Percentiles rank a stretch among this genome's conserved stretches.
Evolutionary conservation across 2,113 vertebrate genomes (phyloP).

Genomic region (Eulacestoma nigropectus): DNA sequence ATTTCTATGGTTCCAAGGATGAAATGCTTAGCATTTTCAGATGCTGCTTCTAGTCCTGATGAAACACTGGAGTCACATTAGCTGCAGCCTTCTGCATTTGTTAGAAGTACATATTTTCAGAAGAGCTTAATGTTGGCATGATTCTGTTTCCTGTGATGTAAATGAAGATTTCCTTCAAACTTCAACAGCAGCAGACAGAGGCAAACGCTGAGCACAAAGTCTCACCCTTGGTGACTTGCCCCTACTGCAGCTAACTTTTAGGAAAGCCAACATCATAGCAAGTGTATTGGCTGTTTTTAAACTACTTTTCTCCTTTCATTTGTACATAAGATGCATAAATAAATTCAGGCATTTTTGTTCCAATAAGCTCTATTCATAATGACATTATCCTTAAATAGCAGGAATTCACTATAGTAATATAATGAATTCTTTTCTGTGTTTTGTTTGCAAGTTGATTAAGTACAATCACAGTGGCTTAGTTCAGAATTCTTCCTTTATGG

Average conservation of each 20-base stretch:
- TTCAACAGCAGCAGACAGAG: not conserved
- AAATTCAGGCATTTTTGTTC: constrained; percentile 34
- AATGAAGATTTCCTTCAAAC: not conserved
- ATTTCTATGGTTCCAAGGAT: not conserved
- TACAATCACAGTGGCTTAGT: constrained; percentile 46
- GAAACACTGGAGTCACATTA: not conserved
- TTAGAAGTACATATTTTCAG: not conserved
- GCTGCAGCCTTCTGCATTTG: not conserved
- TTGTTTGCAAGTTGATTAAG: constrained; percentile 39
- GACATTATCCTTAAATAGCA: constrained; percentile 11
- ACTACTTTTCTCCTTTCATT: not conserved
- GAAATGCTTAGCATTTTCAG: not conserved
- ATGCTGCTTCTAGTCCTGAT: not conserved
- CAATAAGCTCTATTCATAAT: constrained; percentile 39
- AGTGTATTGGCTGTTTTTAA: not conserved
- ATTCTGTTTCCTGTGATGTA: not conserved
- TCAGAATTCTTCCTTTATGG: constrained; percentile 30
- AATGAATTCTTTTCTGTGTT: constrained; percentile 50
- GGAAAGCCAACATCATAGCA: not conserved
- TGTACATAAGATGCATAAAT: not conserved
- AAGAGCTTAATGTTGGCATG: not conserved
- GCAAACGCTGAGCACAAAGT: not conserved
- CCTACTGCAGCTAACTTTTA: not conserved
- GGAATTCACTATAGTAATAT: constrained; percentile 1
- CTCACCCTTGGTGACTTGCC: not conserved